Conservation (phyloP, 2,113 vertebrate genomes). For the Syngnathus floridae region DNA sequence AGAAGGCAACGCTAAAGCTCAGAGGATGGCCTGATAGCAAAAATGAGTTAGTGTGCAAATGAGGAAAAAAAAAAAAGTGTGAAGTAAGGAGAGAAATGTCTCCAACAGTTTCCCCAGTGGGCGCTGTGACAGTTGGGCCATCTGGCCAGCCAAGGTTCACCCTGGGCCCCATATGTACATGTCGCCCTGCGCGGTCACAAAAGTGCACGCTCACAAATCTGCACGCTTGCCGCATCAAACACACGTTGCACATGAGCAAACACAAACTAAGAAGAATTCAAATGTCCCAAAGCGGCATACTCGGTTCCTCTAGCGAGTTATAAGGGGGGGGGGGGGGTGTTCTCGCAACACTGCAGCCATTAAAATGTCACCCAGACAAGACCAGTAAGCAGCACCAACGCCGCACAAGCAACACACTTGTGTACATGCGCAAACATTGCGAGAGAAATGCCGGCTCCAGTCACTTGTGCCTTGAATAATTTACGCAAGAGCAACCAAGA, state of each 20-base stretch:
- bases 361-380: constrained; percentile 58
- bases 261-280: constrained; percentile 2
- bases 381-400: constrained; percentile 51
- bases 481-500: constrained; percentile 36
- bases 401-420: constrained; percentile 22
- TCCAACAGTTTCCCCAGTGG: constrained; percentile 41
- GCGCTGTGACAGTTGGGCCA: constrained; percentile 49
- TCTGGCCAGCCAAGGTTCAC: constrained; percentile 49
- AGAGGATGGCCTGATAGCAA: not conserved
- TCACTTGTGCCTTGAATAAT: constrained; percentile 43
- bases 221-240: constrained; percentile 15
- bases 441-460: constrained; percentile 38
- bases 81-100: constrained; percentile 19
- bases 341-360: constrained; percentile 52
- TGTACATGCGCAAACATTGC: constrained; percentile 22
- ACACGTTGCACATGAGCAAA: not conserved
- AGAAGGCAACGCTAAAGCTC: not conserved
- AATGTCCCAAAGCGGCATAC: constrained; percentile 15
- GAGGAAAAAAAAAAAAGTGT: not conserved
- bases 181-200: constrained; percentile 13
- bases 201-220: constrained; percentile 10
- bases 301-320: not conserved
- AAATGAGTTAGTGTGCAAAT: not conserved
- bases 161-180: constrained; percentile 48
- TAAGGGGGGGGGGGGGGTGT: constrained; percentile 17